Percentiles rank a stretch among this genome's conserved stretches.
These are phyloP conservation scores for Andrena hattorfiana DNA, from an alignment of 2,888 invertebrate species.

Conservation along the genomic window DNA sequence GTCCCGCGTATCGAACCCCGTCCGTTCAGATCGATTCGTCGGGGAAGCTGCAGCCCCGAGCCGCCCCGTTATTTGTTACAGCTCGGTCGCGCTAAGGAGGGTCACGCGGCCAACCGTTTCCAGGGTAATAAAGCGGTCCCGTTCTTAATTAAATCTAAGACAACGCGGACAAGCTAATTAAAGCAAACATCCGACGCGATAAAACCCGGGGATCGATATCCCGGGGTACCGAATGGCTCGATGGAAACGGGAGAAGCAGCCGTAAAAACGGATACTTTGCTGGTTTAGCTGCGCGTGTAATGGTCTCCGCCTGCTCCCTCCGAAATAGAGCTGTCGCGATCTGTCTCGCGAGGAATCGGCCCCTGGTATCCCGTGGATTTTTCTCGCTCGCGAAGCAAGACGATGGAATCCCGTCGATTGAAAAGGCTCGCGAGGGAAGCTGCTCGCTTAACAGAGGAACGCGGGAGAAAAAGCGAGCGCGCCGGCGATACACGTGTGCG, in stretches of 20 bases:
- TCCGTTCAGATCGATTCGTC: conserved; percentile 23
- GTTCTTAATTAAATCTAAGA: conserved; percentile 83
- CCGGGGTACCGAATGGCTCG: neutral
- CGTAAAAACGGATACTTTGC: conserved; percentile 21
- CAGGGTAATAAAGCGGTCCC: conserved; percentile 81
- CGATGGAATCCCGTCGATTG: neutral
- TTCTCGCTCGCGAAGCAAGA: too few relatives aligned
- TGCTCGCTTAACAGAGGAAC: conserved; percentile 19
- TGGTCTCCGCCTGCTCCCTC: too few relatives aligned
- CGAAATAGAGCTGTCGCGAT: neutral
- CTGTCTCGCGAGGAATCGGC: neutral
- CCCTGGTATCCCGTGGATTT: too few relatives aligned
- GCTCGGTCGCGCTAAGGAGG: conserved; percentile 15
- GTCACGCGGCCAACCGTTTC: conserved; percentile 48
- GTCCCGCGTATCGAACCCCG: conserved; percentile 22
- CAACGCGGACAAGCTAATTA: conserved; percentile 79
- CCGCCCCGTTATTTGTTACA: conserved; percentile 17
- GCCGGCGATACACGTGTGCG: conserved; percentile 62
- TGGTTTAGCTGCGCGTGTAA: neutral
- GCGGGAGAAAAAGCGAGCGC: too few relatives aligned
- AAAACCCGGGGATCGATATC: conserved; percentile 64
- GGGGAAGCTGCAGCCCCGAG: neutral
- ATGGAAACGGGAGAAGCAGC: neutral
- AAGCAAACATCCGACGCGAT: conserved; percentile 80
- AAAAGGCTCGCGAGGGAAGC: conserved; percentile 39